Evolutionary conservation across 2,888 invertebrate species (phyloP).

Genomic region (Leptinotarsa juncta): DNA sequence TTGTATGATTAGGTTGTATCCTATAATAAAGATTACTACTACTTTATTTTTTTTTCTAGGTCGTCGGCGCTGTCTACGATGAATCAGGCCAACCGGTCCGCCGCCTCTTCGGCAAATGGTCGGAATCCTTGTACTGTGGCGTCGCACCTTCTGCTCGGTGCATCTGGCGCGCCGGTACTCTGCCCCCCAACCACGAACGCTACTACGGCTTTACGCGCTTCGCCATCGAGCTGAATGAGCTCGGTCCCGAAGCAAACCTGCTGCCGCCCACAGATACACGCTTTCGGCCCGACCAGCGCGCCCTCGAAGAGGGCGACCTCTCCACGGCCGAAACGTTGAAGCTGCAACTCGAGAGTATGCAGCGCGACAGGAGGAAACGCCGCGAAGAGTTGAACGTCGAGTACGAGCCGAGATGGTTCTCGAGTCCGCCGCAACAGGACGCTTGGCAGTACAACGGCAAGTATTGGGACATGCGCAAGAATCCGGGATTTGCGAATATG

Average conservation of each 20-base stretch:
- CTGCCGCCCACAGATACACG: slow-evolving; percentile 83
- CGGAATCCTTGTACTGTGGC: slow-evolving; percentile 82
- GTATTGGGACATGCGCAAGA: slow-evolving; percentile 80
- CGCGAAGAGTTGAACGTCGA: slow-evolving; percentile 70
- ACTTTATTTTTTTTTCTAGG: slow-evolving; percentile 50
- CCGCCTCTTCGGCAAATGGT: slow-evolving; percentile 83
- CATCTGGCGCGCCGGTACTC: slow-evolving; percentile 83
- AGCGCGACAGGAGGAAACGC: slow-evolving; percentile 76
- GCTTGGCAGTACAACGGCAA: slow-evolving; percentile 78
- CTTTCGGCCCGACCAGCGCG: slow-evolving; percentile 79
- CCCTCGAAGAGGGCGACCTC: slow-evolving; percentile 82
- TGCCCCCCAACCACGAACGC: slow-evolving; percentile 82
- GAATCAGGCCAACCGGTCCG: slow-evolving; percentile 71
- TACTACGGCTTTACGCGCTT: slow-evolving; percentile 89
- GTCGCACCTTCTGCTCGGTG: slow-evolving; percentile 78
- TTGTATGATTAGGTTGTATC: too few species aligned
- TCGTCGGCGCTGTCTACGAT: slow-evolving; percentile 72
- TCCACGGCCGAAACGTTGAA: slow-evolving; percentile 79
- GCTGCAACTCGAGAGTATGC: slow-evolving; percentile 77
- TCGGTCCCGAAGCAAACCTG: slow-evolving; percentile 72
- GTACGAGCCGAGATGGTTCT: slow-evolving; percentile 73
- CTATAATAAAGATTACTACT: too few species aligned
- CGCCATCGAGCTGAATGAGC: slow-evolving; percentile 86
- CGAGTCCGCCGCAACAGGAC: slow-evolving; percentile 53
- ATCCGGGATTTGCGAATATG: slow-evolving; percentile 73